Percentiles rank a stretch among this genome's conserved stretches.
Conservation (phyloP, 2,797 vertebrate species). For the Prunella strophiata region DNA sequence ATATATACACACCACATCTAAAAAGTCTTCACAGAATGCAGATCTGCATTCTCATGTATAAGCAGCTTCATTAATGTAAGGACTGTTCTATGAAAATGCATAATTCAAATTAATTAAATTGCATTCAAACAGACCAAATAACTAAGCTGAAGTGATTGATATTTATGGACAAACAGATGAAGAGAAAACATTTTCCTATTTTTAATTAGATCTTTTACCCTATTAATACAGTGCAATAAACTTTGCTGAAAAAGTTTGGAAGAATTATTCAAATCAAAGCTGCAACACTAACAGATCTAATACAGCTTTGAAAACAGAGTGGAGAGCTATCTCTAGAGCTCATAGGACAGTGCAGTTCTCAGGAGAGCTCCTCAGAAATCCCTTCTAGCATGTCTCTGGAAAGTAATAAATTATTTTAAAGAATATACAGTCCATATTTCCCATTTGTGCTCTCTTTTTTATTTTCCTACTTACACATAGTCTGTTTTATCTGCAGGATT, state of each 20-base stretch:
- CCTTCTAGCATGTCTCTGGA: background rate
- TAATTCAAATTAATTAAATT: background rate
- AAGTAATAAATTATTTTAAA: background rate
- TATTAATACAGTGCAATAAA: background rate
- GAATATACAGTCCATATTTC: background rate
- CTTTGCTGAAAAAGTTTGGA: background rate
- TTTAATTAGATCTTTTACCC: background rate
- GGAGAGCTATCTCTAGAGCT: background rate
- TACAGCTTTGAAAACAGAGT: background rate
- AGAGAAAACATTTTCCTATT: background rate
- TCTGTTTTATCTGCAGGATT: slow-evolving; percentile 13
- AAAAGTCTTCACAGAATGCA: background rate
- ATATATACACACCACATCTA: background rate
- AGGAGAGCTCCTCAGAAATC: background rate
- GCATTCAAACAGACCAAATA: background rate
- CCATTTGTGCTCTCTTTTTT: background rate
- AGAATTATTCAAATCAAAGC: background rate
- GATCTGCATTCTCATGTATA: background rate
- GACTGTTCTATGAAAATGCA: background rate
- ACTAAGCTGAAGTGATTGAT: background rate
- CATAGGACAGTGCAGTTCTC: background rate
- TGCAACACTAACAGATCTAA: background rate
- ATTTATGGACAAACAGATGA: background rate
- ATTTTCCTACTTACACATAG: background rate
- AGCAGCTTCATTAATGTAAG: background rate